A percentile compares a stretch with the other conserved stretches of the same genome.
Evolutionary conservation across 1,140 invertebrate genomes (phyloP).

Genomic region (Brevipalpus yothersi): DNA sequence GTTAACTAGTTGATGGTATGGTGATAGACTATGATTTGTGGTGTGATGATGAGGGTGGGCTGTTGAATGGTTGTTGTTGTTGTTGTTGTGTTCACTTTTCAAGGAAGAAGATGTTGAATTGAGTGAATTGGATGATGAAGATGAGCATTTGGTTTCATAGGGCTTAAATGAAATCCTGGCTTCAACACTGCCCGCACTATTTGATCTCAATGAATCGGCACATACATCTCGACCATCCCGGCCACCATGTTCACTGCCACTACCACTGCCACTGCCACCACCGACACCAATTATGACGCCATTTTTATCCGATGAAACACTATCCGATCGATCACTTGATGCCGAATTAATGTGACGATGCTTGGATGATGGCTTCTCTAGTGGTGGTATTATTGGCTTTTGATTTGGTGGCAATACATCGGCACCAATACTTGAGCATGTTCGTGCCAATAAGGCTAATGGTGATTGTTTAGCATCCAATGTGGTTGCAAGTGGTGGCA

Average conservation of each 20-base stretch:
- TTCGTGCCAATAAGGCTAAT: conserved; percentile 2
- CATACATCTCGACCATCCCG: too few relatives aligned
- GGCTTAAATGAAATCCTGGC: not conserved
- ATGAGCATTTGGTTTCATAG: not conserved
- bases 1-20: too few relatives aligned
- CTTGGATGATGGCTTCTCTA: not conserved
- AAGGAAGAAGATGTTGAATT: too few relatives aligned
- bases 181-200: not conserved
- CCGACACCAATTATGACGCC: not conserved
- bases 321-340: not conserved
- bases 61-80: too few relatives aligned
- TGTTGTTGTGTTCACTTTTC: too few relatives aligned
- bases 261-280: not conserved
- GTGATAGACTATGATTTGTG: too few relatives aligned
- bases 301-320: not conserved
- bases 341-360: not conserved
- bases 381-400: not conserved
- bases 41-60: too few relatives aligned
- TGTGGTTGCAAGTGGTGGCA: not conserved
- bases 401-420: not conserved
- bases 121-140: too few relatives aligned
- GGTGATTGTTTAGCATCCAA: not conserved
- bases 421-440: not conserved
- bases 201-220: not conserved
- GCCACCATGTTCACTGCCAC: too few relatives aligned